A percentile compares a stretch with the other conserved stretches of the same genome.
These are phyloP conservation scores for Thera obeliscata DNA, from an alignment of 2,888 invertebrate genomes.

Conservation along the genomic window DNA sequence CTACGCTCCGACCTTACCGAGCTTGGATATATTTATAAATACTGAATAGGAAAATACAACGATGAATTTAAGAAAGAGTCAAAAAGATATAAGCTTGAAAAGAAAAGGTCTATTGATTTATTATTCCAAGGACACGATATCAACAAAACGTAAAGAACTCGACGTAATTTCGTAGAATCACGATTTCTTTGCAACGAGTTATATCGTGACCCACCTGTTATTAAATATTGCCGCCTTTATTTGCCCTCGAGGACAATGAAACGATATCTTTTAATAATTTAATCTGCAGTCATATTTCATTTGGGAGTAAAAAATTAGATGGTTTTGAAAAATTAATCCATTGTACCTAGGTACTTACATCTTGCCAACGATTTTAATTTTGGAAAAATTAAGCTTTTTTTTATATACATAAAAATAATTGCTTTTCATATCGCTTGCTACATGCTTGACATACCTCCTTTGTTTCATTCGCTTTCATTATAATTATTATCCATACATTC, in stretches of 20 bases:
- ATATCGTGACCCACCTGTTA: conserved; percentile 30
- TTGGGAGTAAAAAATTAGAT: conserved; percentile 2
- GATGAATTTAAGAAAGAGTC: conserved; percentile 2
- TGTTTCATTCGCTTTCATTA: too few relatives aligned
- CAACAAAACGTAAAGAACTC: conserved; percentile 33
- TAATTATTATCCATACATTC: too few relatives aligned
- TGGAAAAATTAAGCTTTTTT: too few relatives aligned
- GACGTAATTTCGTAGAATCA: conserved; percentile 32
- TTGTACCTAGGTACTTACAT: background rate
- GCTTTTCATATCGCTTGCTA: too few relatives aligned
- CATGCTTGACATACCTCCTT: too few relatives aligned
- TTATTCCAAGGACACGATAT: conserved; percentile 36
- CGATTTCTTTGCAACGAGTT: conserved; percentile 31
- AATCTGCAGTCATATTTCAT: conserved; percentile 25
- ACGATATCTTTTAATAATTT: conserved; percentile 32
- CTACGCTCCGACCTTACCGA: background rate
- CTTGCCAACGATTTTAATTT: too few relatives aligned
- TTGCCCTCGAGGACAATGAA: conserved; percentile 35
- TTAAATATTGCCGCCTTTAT: conserved; percentile 34
- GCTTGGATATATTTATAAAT: background rate
- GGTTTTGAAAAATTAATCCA: background rate
- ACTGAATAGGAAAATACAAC: conserved; percentile 6
- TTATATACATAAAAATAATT: too few relatives aligned
- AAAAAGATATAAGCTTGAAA: conserved; percentile 18
- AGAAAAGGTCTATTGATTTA: conserved; percentile 34